These are phyloP conservation scores for Remorina albescens DNA, from an alignment of 2,797 vertebrate genomes.

Conservation along the genomic window DNA sequence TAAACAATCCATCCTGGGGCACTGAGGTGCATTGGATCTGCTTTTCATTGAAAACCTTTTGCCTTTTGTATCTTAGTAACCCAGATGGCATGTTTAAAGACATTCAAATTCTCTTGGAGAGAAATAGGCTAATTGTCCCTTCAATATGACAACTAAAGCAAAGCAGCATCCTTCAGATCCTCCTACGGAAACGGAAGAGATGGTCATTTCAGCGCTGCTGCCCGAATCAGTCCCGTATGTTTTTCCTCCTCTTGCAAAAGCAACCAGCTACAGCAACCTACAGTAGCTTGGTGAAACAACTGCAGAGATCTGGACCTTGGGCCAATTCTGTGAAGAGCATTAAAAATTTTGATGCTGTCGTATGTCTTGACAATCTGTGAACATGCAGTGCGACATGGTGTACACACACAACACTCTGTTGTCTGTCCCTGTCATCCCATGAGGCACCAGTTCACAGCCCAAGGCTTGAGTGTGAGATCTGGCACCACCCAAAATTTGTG, in stretches of 20 bases:
- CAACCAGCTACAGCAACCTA: background rate
- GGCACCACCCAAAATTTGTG: slow-evolving; percentile 31
- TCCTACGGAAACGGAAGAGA: slow-evolving; percentile 25
- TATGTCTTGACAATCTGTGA: slow-evolving; percentile 37
- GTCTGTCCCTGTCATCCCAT: slow-evolving; percentile 6
- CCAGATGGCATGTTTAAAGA: slow-evolving; percentile 56
- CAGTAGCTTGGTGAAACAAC: slow-evolving; percentile 12
- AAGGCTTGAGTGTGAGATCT: slow-evolving; percentile 34
- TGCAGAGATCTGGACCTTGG: slow-evolving; percentile 27
- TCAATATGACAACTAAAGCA: slow-evolving; percentile 53
- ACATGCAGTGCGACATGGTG: slow-evolving; percentile 33
- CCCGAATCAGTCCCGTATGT: slow-evolving; percentile 7
- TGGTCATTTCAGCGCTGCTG: slow-evolving; percentile 30
- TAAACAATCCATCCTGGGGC: slow-evolving; percentile 8
- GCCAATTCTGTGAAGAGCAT: slow-evolving; percentile 23
- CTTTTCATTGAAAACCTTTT: slow-evolving; percentile 40
- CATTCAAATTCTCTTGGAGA: slow-evolving; percentile 59
- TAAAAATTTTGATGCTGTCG: slow-evolving; percentile 39
- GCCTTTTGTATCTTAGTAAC: slow-evolving; percentile 65
- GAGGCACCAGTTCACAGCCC: slow-evolving; percentile 46
- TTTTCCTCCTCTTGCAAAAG: slow-evolving; percentile 18
- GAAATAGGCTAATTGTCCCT: slow-evolving; percentile 58
- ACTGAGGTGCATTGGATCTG: background rate
- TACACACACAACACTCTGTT: slow-evolving; percentile 14
- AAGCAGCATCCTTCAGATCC: slow-evolving; percentile 44